A percentile compares a stretch with the other conserved stretches of the same genome.
Conservation (phyloP, 2,888 invertebrate species). For the Sepioteuthis lessoniana region DNA sequence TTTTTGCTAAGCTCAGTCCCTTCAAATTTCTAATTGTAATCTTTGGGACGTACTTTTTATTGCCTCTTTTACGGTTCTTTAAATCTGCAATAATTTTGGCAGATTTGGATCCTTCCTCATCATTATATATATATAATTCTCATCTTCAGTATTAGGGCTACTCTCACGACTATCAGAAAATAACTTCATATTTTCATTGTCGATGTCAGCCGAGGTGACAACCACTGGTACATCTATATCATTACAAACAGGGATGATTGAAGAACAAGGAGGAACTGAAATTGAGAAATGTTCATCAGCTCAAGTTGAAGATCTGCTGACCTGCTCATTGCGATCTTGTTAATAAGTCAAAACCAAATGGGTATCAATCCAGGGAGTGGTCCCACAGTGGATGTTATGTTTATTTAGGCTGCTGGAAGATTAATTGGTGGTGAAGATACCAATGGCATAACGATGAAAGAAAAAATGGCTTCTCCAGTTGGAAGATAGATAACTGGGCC, state of each 20-base stretch:
- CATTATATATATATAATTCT: neutral
- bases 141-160: neutral
- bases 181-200: neutral
- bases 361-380: constrained; percentile 37
- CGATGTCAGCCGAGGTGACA: neutral
- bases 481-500: constrained; percentile 36
- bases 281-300: neutral
- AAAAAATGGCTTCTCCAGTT: constrained; percentile 40
- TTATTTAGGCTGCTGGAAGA: neutral
- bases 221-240: neutral
- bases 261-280: neutral
- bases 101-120: neutral
- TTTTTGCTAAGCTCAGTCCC: constrained; percentile 40
- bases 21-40: constrained; percentile 57
- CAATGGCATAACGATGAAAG: neutral
- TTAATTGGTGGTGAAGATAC: constrained; percentile 35
- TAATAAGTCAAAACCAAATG: constrained; percentile 5
- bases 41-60: constrained; percentile 63
- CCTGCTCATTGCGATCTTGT: neutral
- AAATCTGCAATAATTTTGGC: constrained; percentile 42
- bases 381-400: neutral
- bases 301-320: neutral
- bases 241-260: neutral
- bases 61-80: constrained; percentile 55
- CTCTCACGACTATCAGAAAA: neutral